phyloP scores from a whole-genome alignment of 1,140 invertebrate genomes.

The Pachyrhynchus sulphureomaculatus region DNA sequence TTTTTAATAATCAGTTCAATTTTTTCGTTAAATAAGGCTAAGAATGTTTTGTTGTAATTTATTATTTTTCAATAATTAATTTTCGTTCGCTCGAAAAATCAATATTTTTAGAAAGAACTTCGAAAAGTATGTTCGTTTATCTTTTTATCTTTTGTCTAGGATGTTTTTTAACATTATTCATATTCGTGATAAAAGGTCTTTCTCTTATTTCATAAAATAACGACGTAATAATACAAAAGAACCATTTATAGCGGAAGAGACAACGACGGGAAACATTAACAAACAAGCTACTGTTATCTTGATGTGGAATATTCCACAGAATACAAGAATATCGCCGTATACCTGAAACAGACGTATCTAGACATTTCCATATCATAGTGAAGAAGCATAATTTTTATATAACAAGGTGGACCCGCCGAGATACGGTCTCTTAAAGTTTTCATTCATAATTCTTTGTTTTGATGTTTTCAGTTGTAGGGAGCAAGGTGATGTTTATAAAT shows the following conservation, averaged over 20 bases:
- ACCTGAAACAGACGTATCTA: slow-evolving; percentile 9
- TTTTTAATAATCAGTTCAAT: too few relatives aligned
- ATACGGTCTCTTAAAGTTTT: slow-evolving; percentile 14
- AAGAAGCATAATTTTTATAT: slow-evolving; percentile 6
- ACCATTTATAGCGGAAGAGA: slow-evolving; percentile 19
- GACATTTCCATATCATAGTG: slow-evolving; percentile 19
- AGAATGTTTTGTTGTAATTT: too few relatives aligned
- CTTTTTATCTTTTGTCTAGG: too few relatives aligned
- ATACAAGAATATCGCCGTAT: slow-evolving; percentile 6
- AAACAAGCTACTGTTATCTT: slow-evolving; percentile 42
- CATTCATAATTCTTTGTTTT: slow-evolving; percentile 17
- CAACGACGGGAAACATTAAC: slow-evolving; percentile 33
- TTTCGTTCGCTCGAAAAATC: too few relatives aligned
- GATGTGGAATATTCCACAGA: slow-evolving; percentile 30
- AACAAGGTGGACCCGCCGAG: slow-evolving; percentile 3
- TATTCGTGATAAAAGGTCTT: too few relatives aligned
- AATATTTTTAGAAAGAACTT: too few relatives aligned
- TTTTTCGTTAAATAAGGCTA: too few relatives aligned
- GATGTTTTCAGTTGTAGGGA: neutral
- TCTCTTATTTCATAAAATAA: slow-evolving; percentile 5
- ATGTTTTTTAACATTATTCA: too few relatives aligned
- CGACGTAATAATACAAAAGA: slow-evolving; percentile 8
- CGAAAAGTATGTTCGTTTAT: too few relatives aligned
- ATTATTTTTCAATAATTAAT: too few relatives aligned
- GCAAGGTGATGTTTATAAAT: neutral